Evolutionary conservation across 2,888 invertebrate genomes (phyloP).

Genomic region (Timema podura): DNA sequence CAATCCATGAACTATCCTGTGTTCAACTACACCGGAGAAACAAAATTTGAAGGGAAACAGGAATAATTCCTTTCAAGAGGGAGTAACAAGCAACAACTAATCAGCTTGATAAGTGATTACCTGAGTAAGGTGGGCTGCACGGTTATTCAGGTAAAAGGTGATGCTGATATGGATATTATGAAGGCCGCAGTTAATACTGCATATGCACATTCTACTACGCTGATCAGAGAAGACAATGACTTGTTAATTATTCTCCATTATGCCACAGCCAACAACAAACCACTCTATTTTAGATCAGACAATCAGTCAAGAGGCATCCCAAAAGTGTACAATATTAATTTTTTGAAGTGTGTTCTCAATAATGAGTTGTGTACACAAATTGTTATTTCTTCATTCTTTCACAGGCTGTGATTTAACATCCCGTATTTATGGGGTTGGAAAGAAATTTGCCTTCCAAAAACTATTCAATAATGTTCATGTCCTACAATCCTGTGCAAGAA

Average conservation of each 20-base stretch:
- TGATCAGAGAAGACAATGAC: background rate
- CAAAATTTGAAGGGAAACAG: conserved; percentile 12
- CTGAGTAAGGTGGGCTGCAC: background rate
- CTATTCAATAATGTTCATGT: background rate
- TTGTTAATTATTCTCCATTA: background rate
- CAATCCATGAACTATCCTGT: background rate
- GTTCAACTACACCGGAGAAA: background rate
- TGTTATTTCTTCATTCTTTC: background rate
- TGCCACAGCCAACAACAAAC: background rate
- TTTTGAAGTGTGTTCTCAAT: background rate
- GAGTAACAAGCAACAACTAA: background rate
- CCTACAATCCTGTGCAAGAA: background rate
- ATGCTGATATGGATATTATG: background rate
- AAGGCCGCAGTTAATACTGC: background rate
- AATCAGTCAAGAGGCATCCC: background rate
- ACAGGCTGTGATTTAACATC: background rate
- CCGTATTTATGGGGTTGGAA: background rate
- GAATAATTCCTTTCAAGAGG: conserved; percentile 11
- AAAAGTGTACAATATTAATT: conserved; percentile 8
- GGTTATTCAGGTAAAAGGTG: background rate
- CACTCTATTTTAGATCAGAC: background rate
- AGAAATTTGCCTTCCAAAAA: background rate
- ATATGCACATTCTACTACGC: background rate
- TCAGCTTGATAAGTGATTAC: background rate
- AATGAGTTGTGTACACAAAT: background rate